Evolutionary conservation across 2,113 vertebrate genomes (phyloP).

Genomic region (Myxocyprinus asiaticus): DNA sequence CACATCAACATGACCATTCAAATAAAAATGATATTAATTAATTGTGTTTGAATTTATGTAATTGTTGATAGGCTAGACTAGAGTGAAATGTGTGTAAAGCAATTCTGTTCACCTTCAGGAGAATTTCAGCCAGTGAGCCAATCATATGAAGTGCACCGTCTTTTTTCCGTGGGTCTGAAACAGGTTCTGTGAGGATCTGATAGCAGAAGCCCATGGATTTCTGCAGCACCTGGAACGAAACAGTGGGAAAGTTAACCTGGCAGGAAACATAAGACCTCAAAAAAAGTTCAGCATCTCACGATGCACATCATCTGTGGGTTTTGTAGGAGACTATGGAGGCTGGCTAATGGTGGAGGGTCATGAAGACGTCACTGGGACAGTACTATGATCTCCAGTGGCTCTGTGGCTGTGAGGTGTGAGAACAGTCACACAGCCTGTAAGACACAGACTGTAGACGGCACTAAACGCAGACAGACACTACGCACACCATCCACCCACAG

Average conservation of each 20-base stretch:
- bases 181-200: conserved; percentile 92
- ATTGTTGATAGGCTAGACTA: background rate
- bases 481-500: conserved; percentile 64
- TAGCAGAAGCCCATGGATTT: conserved; percentile 99
- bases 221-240: conserved; percentile 85
- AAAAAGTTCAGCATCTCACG: background rate
- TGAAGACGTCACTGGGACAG: conserved; percentile 71
- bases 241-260: background rate
- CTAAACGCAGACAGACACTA: conserved; percentile 70
- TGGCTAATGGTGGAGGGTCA: conserved; percentile 66
- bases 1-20: background rate
- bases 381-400: conserved; percentile 79
- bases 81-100: background rate
- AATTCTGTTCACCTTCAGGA: conserved; percentile 86
- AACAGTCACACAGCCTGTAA: conserved; percentile 65
- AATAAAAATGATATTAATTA: background rate
- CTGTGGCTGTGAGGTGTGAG: conserved; percentile 76
- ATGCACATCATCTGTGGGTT: background rate
- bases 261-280: background rate
- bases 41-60: too few relatives aligned
- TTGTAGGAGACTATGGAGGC: conserved; percentile 80
- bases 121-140: conserved; percentile 95
- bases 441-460: conserved; percentile 67
- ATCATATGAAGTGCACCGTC: conserved; percentile 99
- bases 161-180: conserved; percentile 94